Conservation (phyloP, 2,888 invertebrate genomes). For the Anarsia innoxiella region DNA sequence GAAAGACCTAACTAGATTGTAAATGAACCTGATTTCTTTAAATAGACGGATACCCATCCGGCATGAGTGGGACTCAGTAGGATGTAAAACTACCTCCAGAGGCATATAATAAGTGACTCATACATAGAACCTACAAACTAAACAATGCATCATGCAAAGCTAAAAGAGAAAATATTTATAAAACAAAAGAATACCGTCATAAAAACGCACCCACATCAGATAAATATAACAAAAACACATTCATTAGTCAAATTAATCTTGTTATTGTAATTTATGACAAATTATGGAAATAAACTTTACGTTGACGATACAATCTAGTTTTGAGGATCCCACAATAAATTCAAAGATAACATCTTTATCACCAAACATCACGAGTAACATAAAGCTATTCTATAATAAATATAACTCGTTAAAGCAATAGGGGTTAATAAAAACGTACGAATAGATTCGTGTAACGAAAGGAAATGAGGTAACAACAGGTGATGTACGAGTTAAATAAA, state of each 20-base stretch:
- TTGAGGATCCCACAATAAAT: slow-evolving; percentile 19
- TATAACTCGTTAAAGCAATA: slow-evolving; percentile 17
- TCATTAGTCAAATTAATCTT: slow-evolving; percentile 7
- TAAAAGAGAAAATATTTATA: too few relatives aligned
- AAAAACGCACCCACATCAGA: background rate
- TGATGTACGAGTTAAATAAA: background rate
- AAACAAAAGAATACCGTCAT: background rate
- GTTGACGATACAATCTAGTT: slow-evolving; percentile 3
- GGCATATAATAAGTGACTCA: too few relatives aligned
- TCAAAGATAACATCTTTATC: slow-evolving; percentile 23
- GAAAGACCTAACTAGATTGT: too few relatives aligned
- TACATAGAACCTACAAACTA: too few relatives aligned
- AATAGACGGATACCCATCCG: too few relatives aligned
- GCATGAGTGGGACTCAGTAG: too few relatives aligned
- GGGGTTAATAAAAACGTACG: slow-evolving; percentile 29
- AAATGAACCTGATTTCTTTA: too few relatives aligned
- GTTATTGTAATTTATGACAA: slow-evolving; percentile 10
- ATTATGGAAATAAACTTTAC: slow-evolving; percentile 9
- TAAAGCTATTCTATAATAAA: slow-evolving; percentile 20
- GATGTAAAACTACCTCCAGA: too few relatives aligned
- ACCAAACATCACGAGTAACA: slow-evolving; percentile 18
- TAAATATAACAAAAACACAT: slow-evolving; percentile 4
- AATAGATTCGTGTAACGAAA: slow-evolving; percentile 4
- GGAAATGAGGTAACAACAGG: background rate
- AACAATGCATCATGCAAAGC: too few relatives aligned